Conservation (phyloP, 92 coral and sea anemone species). For the Phymanthus crucifer region DNA sequence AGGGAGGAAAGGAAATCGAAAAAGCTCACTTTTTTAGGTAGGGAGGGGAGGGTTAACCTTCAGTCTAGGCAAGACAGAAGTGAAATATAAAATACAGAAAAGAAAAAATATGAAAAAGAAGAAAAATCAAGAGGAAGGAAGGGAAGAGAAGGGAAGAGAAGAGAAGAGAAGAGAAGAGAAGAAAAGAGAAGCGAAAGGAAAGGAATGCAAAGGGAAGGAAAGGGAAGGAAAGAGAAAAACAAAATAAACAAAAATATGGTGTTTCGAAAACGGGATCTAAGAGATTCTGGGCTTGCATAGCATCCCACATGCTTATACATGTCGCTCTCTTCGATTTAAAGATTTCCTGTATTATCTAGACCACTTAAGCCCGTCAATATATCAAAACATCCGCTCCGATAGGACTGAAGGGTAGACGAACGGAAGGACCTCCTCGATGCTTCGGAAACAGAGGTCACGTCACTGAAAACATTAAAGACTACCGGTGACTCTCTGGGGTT, state of each 20-base stretch:
- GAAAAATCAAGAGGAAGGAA: not conserved
- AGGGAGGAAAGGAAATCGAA: constrained; percentile 7
- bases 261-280: no score
- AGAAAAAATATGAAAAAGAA: not conserved
- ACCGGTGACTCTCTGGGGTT: not conserved
- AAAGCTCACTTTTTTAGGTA: not conserved
- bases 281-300: no score
- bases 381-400: not conserved
- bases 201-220: not conserved
- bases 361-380: not conserved
- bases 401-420: not conserved
- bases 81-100: not conserved
- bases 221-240: not conserved
- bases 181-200: not conserved
- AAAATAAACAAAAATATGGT: no score
- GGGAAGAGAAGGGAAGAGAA: not conserved
- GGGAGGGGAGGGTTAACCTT: not conserved
- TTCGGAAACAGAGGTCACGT: constrained; percentile 1
- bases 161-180: not conserved
- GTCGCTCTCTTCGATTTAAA: not conserved
- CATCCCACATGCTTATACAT: not conserved
- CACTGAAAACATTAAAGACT: not conserved
- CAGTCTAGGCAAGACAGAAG: not conserved
- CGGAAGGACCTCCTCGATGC: constrained; percentile 9
- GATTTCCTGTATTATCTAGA: not conserved